Evolutionary conservation across 2,113 vertebrate species (phyloP).

Genomic region (Lophura nycthemera): DNA sequence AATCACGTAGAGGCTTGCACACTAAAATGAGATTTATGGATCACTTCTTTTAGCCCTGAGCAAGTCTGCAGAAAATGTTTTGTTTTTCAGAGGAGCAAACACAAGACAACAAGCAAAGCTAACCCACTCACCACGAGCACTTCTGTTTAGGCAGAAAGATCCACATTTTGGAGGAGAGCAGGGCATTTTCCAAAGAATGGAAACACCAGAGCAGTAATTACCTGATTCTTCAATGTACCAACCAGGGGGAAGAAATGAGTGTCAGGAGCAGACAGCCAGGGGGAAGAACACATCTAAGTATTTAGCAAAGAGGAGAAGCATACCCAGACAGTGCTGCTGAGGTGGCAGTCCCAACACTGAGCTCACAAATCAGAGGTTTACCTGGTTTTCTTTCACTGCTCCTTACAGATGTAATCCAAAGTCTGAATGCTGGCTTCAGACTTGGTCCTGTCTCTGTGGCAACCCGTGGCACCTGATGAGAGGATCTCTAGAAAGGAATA

Average conservation of each 20-base stretch:
- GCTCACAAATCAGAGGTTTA: background rate
- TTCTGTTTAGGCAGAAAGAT: background rate
- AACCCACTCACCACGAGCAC: rapidly evolving
- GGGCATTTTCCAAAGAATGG: background rate
- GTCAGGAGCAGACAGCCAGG: background rate
- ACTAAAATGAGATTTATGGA: background rate
- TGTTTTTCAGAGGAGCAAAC: background rate
- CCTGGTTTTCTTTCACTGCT: background rate
- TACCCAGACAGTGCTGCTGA: rapidly evolving
- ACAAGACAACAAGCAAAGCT: background rate
- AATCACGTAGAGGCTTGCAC: background rate
- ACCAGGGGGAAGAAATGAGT: background rate
- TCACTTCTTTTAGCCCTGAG: background rate
- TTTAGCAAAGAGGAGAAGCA: background rate
- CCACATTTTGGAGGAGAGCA: background rate
- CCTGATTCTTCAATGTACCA: background rate
- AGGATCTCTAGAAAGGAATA: background rate
- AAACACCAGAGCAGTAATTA: background rate
- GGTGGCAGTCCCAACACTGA: background rate
- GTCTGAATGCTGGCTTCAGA: background rate
- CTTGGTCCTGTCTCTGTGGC: background rate
- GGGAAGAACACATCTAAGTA: background rate
- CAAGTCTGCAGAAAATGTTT: background rate
- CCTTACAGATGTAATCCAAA: background rate
- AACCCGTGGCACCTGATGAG: background rate